Evolutionary conservation across 2,113 vertebrate species (phyloP).

Genomic region (Platysternon megacephalum): DNA sequence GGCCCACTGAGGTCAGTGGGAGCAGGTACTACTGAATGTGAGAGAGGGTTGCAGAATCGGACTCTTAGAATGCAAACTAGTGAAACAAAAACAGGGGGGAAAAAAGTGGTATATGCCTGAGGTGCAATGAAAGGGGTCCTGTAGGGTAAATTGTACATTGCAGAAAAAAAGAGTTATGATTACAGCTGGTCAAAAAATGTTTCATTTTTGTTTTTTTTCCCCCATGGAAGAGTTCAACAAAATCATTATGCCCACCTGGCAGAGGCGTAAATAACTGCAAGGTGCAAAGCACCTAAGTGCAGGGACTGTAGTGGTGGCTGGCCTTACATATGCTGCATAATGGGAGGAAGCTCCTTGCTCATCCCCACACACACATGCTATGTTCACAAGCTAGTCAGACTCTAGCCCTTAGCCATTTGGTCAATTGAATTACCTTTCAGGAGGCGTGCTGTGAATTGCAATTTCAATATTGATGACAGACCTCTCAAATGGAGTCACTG

Average conservation of each 20-base stretch:
- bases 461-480: not conserved
- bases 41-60: not conserved
- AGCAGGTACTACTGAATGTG: not conserved
- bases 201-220: not conserved
- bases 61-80: not conserved
- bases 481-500: not conserved
- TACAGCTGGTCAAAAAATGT: not conserved
- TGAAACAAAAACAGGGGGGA: not conserved
- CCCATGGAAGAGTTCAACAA: not conserved
- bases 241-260: not conserved
- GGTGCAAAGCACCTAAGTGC: not conserved
- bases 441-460: not conserved
- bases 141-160: not conserved
- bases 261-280: not conserved
- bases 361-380: not conserved
- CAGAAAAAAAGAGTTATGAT: not conserved
- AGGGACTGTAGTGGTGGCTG: not conserved
- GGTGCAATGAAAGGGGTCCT: not conserved
- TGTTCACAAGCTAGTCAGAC: not conserved
- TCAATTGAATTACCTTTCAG: conserved; percentile 49
- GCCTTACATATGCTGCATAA: not conserved
- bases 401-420: not conserved
- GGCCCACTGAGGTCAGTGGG: not conserved
- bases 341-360: not conserved
- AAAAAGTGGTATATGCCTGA: not conserved